phyloP scores from a whole-genome alignment of 2,113 vertebrate species.

The Neolamprologus cancellatus region DNA sequence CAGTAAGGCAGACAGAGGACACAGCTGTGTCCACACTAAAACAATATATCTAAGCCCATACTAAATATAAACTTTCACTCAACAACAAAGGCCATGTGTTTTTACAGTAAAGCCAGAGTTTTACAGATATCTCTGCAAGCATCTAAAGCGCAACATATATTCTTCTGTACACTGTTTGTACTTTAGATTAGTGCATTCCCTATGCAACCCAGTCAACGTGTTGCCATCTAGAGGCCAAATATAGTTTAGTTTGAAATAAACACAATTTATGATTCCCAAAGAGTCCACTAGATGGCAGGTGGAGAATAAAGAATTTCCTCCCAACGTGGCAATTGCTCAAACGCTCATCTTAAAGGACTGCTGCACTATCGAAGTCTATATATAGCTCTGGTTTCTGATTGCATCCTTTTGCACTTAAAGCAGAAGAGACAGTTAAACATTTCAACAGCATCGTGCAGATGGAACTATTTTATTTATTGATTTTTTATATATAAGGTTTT shows the following conservation, averaged over 20 bases:
- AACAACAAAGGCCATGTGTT: background rate
- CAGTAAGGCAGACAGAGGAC: background rate
- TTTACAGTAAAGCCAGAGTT: background rate
- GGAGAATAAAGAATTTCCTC: background rate
- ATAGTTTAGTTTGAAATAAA: background rate
- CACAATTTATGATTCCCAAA: background rate
- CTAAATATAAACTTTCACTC: background rate
- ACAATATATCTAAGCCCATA: background rate
- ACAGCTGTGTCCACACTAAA: background rate
- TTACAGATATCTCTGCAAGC: background rate
- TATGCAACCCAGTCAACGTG: background rate
- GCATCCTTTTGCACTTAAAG: background rate
- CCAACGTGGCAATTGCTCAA: slow-evolving; percentile 33
- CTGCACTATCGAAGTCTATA: background rate
- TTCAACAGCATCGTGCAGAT: rapidly evolving
- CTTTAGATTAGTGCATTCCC: background rate
- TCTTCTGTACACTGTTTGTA: background rate
- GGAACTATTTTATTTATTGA: background rate
- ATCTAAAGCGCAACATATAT: background rate
- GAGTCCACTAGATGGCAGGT: slow-evolving; percentile 32
- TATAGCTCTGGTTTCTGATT: background rate
- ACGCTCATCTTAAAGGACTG: background rate
- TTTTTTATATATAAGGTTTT: background rate
- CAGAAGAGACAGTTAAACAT: background rate
- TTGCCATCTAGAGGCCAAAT: background rate